phyloP scores from a whole-genome alignment of 2,797 vertebrate species.

The Fistularia tabacaria region DNA sequence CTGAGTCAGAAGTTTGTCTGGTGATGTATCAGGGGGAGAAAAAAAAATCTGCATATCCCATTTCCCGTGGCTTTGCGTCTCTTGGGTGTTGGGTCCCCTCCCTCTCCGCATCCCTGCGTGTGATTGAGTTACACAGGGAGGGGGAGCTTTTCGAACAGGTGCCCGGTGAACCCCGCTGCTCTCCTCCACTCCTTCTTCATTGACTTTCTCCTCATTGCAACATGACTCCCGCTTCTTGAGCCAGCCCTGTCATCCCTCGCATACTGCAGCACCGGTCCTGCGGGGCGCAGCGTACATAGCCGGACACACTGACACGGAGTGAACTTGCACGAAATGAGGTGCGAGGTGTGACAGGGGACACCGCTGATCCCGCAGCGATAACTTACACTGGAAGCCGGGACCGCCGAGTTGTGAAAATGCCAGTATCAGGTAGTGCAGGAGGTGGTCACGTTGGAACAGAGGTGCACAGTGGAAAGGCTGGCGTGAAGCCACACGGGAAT shows the following conservation, averaged over 20 bases:
- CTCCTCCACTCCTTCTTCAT: slow-evolving; percentile 41
- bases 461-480: slow-evolving; percentile 9
- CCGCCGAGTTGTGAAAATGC: too few species aligned
- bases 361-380: neutral
- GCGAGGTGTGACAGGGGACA: too few species aligned
- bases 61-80: slow-evolving; percentile 9
- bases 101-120: slow-evolving; percentile 29
- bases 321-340: slow-evolving; percentile 32
- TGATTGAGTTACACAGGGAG: slow-evolving; percentile 63
- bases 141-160: slow-evolving; percentile 64
- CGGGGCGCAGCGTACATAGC: slow-evolving; percentile 14
- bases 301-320: slow-evolving; percentile 23
- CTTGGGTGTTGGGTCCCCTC: slow-evolving; percentile 14
- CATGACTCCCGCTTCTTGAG: slow-evolving; percentile 48
- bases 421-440: neutral
- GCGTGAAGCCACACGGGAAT: slow-evolving; percentile 30
- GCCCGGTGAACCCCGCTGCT: slow-evolving; percentile 36
- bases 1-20: too few species aligned
- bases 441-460: slow-evolving; percentile 13
- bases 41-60: slow-evolving; percentile 1
- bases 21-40: too few species aligned
- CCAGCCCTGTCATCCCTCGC: slow-evolving; percentile 28
- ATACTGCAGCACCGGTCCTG: slow-evolving; percentile 15
- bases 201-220: slow-evolving; percentile 53
- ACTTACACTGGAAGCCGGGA: slow-evolving; percentile 10